These are phyloP conservation scores for Pecten maximus DNA, from an alignment of 2,888 invertebrate genomes.

Conservation along the genomic window DNA sequence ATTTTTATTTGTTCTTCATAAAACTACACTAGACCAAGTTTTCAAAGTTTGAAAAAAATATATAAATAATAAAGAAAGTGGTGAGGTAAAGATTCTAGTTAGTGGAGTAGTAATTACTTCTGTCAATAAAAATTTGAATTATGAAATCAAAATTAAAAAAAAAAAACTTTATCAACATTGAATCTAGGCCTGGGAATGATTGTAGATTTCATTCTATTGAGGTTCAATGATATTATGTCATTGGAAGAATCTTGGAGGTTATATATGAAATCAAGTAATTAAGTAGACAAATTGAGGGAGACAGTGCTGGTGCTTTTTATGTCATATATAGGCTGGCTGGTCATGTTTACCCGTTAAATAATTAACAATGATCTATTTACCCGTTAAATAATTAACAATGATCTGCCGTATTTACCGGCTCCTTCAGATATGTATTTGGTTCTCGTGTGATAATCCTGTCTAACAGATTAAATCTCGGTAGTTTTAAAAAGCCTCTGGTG, in stretches of 20 bases:
- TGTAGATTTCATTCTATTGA: background rate
- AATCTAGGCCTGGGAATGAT: constrained; percentile 4
- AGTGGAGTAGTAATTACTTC: background rate
- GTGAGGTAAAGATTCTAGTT: no score
- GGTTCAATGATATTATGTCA: background rate
- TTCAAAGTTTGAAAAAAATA: no score
- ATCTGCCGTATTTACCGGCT: background rate
- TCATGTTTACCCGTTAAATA: background rate
- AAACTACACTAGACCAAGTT: no score
- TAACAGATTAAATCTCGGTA: background rate
- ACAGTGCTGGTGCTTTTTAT: background rate
- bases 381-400: background rate
- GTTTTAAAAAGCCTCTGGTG: background rate
- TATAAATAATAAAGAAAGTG: no score
- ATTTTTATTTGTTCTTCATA: no score
- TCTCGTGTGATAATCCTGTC: background rate
- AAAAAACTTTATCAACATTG: constrained; percentile 1
- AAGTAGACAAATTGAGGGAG: background rate
- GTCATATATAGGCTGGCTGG: background rate
- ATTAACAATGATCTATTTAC: background rate
- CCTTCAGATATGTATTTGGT: background rate
- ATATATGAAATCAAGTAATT: background rate
- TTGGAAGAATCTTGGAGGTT: background rate
- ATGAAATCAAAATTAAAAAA: background rate
- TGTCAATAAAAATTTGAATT: background rate